These are phyloP conservation scores for Eremophila alpestris DNA, from an alignment of 2,797 vertebrate species.

Conservation along the genomic window DNA sequence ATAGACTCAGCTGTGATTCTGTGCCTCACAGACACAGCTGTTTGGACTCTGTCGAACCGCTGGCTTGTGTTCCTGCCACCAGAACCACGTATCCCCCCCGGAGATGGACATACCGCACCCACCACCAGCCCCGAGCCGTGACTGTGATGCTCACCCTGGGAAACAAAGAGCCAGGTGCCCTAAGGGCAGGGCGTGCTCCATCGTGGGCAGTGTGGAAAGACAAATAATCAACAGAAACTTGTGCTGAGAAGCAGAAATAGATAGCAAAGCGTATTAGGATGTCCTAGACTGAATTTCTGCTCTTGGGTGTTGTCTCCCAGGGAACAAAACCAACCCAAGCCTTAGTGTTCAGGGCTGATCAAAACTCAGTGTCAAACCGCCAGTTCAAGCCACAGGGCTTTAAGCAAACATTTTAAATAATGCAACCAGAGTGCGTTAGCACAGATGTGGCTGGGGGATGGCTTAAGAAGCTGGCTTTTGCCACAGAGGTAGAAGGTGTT, in stretches of 20 bases:
- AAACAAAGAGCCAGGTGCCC: neutral
- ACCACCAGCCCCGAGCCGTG: neutral
- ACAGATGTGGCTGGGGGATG: neutral
- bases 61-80: neutral
- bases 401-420: neutral
- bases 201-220: neutral
- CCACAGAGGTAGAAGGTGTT: neutral
- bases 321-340: neutral
- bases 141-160: neutral
- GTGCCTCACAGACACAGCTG: neutral
- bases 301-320: neutral
- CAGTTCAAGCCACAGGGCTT: neutral
- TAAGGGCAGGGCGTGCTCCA: neutral
- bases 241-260: neutral
- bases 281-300: neutral
- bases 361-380: neutral
- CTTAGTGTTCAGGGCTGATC: neutral
- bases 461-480: neutral
- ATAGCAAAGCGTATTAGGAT: neutral
- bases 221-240: neutral
- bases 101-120: rapidly evolving
- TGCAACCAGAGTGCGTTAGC: neutral
- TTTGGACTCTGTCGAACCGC: neutral
- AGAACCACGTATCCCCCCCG: neutral
- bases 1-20: neutral